These are phyloP conservation scores for Cyprinodon variegatus DNA, from an alignment of 2,113 vertebrate species.

Conservation along the genomic window DNA sequence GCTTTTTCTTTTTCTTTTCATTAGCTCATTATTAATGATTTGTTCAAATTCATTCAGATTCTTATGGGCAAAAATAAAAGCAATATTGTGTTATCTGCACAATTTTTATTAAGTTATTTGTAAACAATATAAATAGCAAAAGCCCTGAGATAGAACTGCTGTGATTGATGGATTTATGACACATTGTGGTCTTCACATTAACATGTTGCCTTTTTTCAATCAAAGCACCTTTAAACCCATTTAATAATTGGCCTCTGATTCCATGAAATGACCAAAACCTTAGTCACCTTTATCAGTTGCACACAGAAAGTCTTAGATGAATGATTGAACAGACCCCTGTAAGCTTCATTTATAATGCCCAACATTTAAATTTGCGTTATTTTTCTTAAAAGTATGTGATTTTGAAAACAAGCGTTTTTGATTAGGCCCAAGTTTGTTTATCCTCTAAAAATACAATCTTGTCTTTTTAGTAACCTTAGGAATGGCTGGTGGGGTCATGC, in stretches of 20 bases:
- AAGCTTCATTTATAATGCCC: background rate
- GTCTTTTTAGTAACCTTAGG: background rate
- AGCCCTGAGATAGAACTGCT: background rate
- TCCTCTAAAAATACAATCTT: background rate
- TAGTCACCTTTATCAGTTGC: background rate
- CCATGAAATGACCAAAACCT: background rate
- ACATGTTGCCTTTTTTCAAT: background rate
- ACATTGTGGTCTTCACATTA: background rate
- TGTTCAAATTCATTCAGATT: too few relatives aligned
- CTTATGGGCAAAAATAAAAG: background rate
- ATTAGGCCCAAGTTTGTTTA: background rate
- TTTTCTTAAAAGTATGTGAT: background rate
- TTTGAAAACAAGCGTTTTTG: conserved; percentile 6
- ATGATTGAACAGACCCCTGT: background rate
- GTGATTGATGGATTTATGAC: too few relatives aligned
- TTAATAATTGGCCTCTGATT: too few relatives aligned
- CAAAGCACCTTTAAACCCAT: background rate
- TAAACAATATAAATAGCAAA: background rate
- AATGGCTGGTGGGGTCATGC: conserved; percentile 8
- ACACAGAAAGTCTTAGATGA: background rate
- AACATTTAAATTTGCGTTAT: background rate
- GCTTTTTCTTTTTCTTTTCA: background rate
- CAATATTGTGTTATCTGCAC: background rate
- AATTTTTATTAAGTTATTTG: background rate
- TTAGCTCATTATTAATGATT: background rate